Percentiles rank a stretch among this genome's conserved stretches.
Evolutionary conservation across 35 echinoderm and acorn worm species (phyloP).

Genomic region (Ptychodera flava): DNA sequence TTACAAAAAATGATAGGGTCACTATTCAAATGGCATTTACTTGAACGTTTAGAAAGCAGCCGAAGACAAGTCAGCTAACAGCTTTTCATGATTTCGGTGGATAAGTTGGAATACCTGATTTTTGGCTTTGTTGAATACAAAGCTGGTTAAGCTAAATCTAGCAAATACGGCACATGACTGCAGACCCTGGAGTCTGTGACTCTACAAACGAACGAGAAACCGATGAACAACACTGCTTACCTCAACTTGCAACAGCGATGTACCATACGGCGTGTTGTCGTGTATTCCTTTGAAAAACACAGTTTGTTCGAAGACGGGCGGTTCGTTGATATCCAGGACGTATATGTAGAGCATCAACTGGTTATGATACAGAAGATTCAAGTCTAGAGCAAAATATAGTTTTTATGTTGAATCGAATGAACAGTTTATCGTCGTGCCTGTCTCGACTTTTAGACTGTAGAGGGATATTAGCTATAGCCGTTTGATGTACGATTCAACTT

Average conservation of each 20-base stretch:
- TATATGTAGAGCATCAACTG: not conserved
- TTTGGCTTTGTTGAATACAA: not conserved
- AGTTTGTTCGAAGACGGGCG: not conserved
- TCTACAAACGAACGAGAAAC: not conserved
- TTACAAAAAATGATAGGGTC: too few species aligned
- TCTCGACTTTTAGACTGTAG: too few species aligned
- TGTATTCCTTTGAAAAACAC: not conserved
- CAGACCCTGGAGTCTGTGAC: not conserved
- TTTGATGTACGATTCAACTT: too few species aligned
- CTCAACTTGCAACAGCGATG: not conserved
- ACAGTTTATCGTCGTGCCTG: too few species aligned
- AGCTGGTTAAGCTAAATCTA: not conserved
- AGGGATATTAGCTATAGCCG: too few species aligned
- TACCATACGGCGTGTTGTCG: not conserved
- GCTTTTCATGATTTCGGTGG: too few species aligned
- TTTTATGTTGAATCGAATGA: too few species aligned
- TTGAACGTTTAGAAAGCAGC: too few species aligned
- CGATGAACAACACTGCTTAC: not conserved
- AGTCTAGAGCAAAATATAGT: too few species aligned
- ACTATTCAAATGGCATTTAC: too few species aligned
- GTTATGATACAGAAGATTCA: not conserved
- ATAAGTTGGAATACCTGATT: not conserved
- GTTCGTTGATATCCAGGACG: not conserved
- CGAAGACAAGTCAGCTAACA: too few species aligned
- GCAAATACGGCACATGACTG: not conserved